Percentiles rank a stretch among this genome's conserved stretches.
Conservation (phyloP, 2,797 vertebrate genomes). For the Tachyglossus aculeatus region DNA sequence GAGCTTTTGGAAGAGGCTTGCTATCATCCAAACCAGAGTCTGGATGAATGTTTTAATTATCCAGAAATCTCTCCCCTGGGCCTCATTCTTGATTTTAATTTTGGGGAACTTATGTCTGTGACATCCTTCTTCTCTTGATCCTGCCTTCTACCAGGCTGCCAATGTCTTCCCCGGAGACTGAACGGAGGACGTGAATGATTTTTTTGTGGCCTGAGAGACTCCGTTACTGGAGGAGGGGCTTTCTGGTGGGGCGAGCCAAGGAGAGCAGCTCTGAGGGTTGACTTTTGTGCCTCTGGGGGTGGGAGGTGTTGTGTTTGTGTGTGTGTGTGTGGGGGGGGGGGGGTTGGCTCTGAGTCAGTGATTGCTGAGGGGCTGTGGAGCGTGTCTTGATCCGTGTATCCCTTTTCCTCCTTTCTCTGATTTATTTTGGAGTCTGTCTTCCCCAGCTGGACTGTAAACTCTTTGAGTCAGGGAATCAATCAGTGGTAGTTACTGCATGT, state of each 20-base stretch:
- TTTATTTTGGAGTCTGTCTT: too few relatives aligned
- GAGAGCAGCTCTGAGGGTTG: not conserved
- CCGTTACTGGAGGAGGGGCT: not conserved
- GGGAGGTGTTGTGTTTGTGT: not conserved
- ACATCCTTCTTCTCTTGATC: slow-evolving; percentile 7
- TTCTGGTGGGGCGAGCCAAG: too few relatives aligned
- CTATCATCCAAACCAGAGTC: slow-evolving; percentile 32
- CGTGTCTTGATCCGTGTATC: too few relatives aligned
- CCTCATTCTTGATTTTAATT: slow-evolving; percentile 57
- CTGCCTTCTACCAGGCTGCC: not conserved
- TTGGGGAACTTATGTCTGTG: slow-evolving; percentile 1
- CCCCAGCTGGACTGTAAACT: too few relatives aligned
- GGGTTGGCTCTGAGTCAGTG: not conserved
- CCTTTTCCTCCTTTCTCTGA: too few relatives aligned
- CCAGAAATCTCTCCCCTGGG: slow-evolving; percentile 44
- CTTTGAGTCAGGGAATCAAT: too few relatives aligned
- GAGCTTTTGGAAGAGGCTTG: not conserved
- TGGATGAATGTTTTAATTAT: slow-evolving; percentile 74
- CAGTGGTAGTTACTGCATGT: too few relatives aligned
- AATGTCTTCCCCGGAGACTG: not conserved
- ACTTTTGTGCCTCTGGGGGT: not conserved
- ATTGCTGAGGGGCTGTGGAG: too few relatives aligned
- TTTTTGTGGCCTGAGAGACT: not conserved
- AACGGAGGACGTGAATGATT: not conserved
- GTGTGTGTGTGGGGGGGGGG: not conserved